Percentiles rank a stretch among this genome's conserved stretches.
These are phyloP conservation scores for Limenitis camilla DNA, from an alignment of 2,888 invertebrate species.

Conservation along the genomic window DNA sequence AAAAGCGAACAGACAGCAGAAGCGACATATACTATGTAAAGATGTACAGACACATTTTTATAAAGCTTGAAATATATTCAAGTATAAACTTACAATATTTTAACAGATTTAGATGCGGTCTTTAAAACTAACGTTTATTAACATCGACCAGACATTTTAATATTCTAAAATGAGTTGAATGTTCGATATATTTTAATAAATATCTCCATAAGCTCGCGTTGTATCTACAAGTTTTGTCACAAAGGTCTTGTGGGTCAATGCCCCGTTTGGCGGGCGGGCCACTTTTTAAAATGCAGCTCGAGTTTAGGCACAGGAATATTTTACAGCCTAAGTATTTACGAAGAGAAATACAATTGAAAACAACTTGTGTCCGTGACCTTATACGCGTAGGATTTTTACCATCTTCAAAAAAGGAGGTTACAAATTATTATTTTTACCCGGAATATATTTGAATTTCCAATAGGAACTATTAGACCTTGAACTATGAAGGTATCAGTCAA, in stretches of 20 bases:
- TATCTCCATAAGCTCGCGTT: constrained; percentile 26
- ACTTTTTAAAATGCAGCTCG: constrained; percentile 59
- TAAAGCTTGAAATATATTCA: too few relatives aligned
- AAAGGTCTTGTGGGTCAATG: constrained; percentile 62
- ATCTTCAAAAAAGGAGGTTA: too few relatives aligned
- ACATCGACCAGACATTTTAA: not conserved
- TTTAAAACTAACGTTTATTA: constrained; percentile 1
- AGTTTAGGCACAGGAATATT: constrained; percentile 22
- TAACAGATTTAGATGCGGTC: not conserved
- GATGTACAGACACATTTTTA: too few relatives aligned
- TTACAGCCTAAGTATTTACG: constrained; percentile 7
- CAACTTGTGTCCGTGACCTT: not conserved
- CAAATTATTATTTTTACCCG: too few relatives aligned
- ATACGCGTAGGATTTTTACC: not conserved
- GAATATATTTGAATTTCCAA: too few relatives aligned
- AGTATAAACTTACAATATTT: too few relatives aligned
- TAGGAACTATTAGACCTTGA: too few relatives aligned
- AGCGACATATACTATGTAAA: too few relatives aligned
- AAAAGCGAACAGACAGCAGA: too few relatives aligned
- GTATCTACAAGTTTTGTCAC: constrained; percentile 68
- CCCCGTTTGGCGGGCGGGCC: constrained; percentile 67
- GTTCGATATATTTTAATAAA: constrained; percentile 14
- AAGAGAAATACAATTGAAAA: not conserved
- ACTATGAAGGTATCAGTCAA: too few relatives aligned
- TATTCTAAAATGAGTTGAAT: constrained; percentile 10